Percentiles rank a stretch among this genome's conserved stretches.
These are phyloP conservation scores for Pongo abelii DNA, from an alignment of 2,113 vertebrate species.

Conservation along the genomic window DNA sequence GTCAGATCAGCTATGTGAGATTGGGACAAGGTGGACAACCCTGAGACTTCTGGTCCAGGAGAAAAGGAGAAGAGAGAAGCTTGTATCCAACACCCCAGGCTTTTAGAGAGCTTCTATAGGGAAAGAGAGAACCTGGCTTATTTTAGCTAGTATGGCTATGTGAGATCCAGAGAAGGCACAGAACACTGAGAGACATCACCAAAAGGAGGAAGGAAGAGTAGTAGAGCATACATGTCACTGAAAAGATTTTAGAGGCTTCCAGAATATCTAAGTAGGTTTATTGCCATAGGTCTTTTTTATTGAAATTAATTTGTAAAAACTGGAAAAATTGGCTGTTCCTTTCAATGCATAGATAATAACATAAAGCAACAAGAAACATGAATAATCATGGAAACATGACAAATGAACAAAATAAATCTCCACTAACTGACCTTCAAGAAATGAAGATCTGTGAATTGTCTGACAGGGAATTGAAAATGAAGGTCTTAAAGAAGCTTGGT, in stretches of 20 bases:
- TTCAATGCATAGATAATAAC: neutral
- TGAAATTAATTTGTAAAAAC: neutral
- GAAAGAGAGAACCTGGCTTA: neutral
- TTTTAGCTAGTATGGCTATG: neutral
- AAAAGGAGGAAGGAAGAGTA: neutral
- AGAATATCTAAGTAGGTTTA: neutral
- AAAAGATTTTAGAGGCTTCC: neutral
- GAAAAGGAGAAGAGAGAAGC: neutral
- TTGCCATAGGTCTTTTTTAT: neutral
- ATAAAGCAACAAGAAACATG: neutral
- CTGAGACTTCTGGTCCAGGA: neutral
- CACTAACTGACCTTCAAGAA: neutral
- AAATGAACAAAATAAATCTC: neutral
- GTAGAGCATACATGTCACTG: neutral
- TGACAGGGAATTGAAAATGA: neutral
- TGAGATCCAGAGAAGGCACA: neutral
- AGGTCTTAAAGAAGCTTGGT: neutral
- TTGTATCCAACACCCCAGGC: neutral
- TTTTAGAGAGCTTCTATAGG: neutral
- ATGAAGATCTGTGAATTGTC: neutral
- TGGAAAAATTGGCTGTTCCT: neutral
- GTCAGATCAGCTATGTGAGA: neutral
- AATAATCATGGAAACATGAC: neutral
- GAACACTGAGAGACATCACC: neutral
- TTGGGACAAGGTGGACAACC: neutral